Percentiles rank a stretch among this genome's conserved stretches.
Evolutionary conservation across 2,888 invertebrate species (phyloP).

Genomic region (Himalopsyche kuldschensis): DNA sequence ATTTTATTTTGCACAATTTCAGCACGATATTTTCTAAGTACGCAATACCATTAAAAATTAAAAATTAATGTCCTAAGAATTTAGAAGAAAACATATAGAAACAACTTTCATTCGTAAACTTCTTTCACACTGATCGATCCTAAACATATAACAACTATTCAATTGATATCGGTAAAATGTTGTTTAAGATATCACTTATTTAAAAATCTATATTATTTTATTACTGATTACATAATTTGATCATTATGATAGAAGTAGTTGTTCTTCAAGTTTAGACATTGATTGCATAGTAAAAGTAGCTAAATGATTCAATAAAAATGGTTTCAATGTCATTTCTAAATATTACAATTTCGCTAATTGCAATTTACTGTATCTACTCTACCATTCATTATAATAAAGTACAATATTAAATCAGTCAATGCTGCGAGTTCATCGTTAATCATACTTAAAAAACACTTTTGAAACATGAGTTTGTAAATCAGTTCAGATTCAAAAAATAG

Average conservation of each 20-base stretch:
- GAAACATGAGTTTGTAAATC: background rate
- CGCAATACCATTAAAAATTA: constrained; percentile 15
- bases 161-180: constrained; percentile 36
- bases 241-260: constrained; percentile 29
- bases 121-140: constrained; percentile 38
- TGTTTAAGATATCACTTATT: constrained; percentile 30
- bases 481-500: too few relatives aligned
- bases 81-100: constrained; percentile 23
- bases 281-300: constrained; percentile 29
- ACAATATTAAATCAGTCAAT: constrained; percentile 16
- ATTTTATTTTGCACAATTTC: constrained; percentile 4
- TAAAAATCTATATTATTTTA: constrained; percentile 28
- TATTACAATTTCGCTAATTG: constrained; percentile 35
- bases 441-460: background rate
- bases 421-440: background rate
- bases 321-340: constrained; percentile 33
- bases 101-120: constrained; percentile 30
- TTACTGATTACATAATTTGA: constrained; percentile 36
- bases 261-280: constrained; percentile 18
- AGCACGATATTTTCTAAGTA: constrained; percentile 24
- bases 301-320: constrained; percentile 25
- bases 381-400: constrained; percentile 35
- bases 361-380: constrained; percentile 36
- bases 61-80: constrained; percentile 19
- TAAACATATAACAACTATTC: constrained; percentile 40